Base-by-base conservation (phyloP, 2,797 vertebrate genomes). In the Gadopsis bispinosus region DNA sequence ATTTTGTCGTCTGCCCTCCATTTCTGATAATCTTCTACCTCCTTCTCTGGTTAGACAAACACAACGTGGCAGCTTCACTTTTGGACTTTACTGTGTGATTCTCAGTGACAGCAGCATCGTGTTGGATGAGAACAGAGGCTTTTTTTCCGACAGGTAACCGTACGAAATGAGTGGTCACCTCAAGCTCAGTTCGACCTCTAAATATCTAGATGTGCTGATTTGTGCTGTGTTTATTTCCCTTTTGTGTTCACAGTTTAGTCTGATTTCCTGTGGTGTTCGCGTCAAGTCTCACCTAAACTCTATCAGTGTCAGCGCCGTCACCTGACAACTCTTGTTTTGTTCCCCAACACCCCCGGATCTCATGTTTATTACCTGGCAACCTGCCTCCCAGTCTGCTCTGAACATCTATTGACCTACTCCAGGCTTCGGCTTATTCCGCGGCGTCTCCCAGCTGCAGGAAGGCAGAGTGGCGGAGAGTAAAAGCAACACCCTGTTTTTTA, bases 201-300 rank as follows among this genome's bases (percentile, higher is more conserved):
- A 58, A 33, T 5, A 59, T 78, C 22, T 8, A 39, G 5, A 33
- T 41, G 8, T 19, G 20, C 54, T 9, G 58, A 72, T 12, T 19
- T 71, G 41, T 47, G 50, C 48, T 19, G 20, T 64, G 33, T 63
- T 63, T 31, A 51, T 71, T 77, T 31, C 35, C 9, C 5, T 13
- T 66, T 72, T 85, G 62, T 67, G 74, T 63, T 88, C 66, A 75
- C 74, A 81, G 58, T 69, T 77, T 14, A 75, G 39, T 69, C 55
- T 64, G 54, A 84, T 79, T 87, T 83, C 53, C 58, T 22, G 45
- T 45, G 19, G 31, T 56, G 19, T 54, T 64, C 8, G 22, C 61
- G 77, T 89, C 77, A 69, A 22, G 79, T 88, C 89, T 88, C 78
- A 61, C 26, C 45, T 43, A 7, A 50, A 62, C 58, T 81, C 66